Evolutionary conservation across 1,140 invertebrate species (phyloP).

Genomic region (Chymomyza costata): DNA sequence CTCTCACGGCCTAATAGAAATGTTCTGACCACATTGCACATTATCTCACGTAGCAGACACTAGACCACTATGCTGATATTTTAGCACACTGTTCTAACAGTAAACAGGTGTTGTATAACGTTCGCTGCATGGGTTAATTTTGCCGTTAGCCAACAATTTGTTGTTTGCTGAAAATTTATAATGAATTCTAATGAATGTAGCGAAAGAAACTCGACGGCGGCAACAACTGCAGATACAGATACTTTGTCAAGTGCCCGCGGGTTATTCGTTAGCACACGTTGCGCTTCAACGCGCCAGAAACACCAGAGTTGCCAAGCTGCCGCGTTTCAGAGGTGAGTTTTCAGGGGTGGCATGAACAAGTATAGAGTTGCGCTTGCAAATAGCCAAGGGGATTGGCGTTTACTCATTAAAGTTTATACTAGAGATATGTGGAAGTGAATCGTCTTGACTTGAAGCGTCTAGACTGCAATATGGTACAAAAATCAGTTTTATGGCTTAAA

Average conservation of each 20-base stretch:
- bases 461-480: no score
- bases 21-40: slow-evolving; percentile 35
- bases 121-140: no score
- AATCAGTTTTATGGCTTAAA: no score
- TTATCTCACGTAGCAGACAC: slow-evolving; percentile 37
- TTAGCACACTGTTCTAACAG: background rate
- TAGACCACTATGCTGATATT: background rate
- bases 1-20: slow-evolving; percentile 46
- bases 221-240: slow-evolving; percentile 18
- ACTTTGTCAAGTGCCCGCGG: slow-evolving; percentile 21
- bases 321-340: slow-evolving; percentile 5
- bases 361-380: slow-evolving; percentile 47
- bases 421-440: no score
- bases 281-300: slow-evolving; percentile 40
- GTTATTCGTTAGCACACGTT: slow-evolving; percentile 50
- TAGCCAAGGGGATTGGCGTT: slow-evolving; percentile 37
- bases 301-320: no score
- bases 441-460: no score
- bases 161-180: slow-evolving; percentile 26
- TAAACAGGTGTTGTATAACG: slow-evolving; percentile 50
- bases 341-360: background rate
- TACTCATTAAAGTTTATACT: slow-evolving; percentile 22
- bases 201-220: slow-evolving; percentile 13
- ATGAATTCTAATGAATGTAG: slow-evolving; percentile 59
- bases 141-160: no score